Evolutionary conservation across 2,888 invertebrate genomes (phyloP).

Genomic region (Leptopilina syphax): DNA sequence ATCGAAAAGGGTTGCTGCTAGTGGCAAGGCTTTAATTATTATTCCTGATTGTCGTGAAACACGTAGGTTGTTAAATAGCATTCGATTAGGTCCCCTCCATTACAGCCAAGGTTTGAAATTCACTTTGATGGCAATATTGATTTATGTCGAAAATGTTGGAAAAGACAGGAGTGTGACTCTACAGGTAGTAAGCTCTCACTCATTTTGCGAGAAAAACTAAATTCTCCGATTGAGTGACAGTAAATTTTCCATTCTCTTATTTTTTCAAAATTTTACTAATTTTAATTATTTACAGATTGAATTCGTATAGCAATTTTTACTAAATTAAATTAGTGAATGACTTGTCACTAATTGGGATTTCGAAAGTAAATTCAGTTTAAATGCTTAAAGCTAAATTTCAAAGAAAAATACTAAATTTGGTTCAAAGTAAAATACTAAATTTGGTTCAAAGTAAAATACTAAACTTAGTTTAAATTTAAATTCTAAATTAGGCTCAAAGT

Average conservation of each 20-base stretch:
- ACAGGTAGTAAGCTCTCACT: not conserved
- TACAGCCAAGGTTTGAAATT: not conserved
- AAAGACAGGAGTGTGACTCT: not conserved
- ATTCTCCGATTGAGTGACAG: not conserved
- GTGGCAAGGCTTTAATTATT: constrained; percentile 1
- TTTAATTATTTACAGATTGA: too few relatives aligned
- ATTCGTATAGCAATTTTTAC: too few relatives aligned
- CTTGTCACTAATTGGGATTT: too few relatives aligned
- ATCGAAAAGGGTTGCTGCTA: not conserved
- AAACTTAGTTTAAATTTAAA: too few relatives aligned
- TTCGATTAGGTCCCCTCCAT: not conserved
- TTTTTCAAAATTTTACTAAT: not conserved
- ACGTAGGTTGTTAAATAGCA: not conserved
- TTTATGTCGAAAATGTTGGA: not conserved
- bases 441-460: too few relatives aligned
- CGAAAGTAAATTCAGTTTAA: too few relatives aligned
- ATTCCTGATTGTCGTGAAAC: not conserved
- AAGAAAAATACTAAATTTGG: too few relatives aligned
- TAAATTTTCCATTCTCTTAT: not conserved
- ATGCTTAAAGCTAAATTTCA: too few relatives aligned
- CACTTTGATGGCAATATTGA: constrained; percentile 29
- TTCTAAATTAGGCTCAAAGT: too few relatives aligned
- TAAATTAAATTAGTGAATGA: too few relatives aligned
- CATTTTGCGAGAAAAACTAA: too few relatives aligned
- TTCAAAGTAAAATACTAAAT: too few relatives aligned